A percentile compares a stretch with the other conserved stretches of the same genome.
phyloP scores from a whole-genome alignment of 92 coral and sea anemone species.

The Chrysogorgia sp. region DNA sequence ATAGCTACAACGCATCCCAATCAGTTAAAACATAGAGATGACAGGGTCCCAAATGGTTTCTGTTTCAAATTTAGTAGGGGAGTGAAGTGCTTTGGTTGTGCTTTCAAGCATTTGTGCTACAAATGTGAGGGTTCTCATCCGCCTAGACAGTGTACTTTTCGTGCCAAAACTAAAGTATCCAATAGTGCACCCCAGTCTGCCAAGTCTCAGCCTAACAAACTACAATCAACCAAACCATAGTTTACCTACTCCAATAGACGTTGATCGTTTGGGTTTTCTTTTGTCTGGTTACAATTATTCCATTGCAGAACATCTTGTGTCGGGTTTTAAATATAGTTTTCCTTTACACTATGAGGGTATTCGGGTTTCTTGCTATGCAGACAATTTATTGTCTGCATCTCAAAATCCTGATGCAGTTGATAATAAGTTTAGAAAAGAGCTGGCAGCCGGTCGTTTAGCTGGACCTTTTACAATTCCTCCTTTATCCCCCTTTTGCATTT shows the following conservation, averaged over 20 bases:
- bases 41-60: conserved; percentile 42
- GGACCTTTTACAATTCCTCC: background rate
- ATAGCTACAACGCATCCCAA: background rate
- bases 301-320: too few species aligned
- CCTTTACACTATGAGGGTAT: background rate
- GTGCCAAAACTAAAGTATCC: conserved; percentile 29
- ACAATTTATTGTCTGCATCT: too few species aligned
- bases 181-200: conserved; percentile 21
- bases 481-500: background rate
- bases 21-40: background rate
- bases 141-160: conserved; percentile 48
- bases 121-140: conserved; percentile 52
- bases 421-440: too few species aligned
- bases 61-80: conserved; percentile 46
- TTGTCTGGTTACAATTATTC: too few species aligned
- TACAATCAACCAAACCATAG: conserved; percentile 2
- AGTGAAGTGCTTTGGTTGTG: conserved; percentile 45
- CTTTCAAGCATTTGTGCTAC: conserved; percentile 49
- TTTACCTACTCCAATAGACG: conserved; percentile 53
- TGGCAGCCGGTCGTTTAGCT: too few species aligned
- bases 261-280: conserved; percentile 23
- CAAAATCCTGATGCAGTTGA: too few species aligned
- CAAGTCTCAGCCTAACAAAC: conserved; percentile 25
- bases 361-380: too few species aligned
- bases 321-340: background rate